Base-by-base conservation (phyloP, 1,140 invertebrate genomes). In the Sipha flava region DNA sequence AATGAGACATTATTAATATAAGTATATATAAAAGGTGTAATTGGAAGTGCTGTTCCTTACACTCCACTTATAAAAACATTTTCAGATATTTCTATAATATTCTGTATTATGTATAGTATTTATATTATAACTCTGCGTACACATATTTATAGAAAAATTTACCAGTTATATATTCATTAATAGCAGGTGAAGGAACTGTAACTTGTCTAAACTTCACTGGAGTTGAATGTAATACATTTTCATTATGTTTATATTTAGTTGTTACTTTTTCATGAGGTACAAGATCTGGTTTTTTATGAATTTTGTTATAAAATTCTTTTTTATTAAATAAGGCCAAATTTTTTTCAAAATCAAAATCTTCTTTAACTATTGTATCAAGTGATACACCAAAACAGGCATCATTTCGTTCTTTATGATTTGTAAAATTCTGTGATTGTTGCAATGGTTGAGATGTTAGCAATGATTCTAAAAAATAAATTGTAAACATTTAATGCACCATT, bases 301-400 rank as follows among this genome's bases (percentile, higher is more conserved):
- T 68, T 81, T 79, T 81, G 43, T 62, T 81, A 34, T 40, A 43
- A 73, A 86, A 84, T 68, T 87, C 88, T 83, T 88, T 85, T 87
- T 97, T 97, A 86, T 96, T 92, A 87, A 96, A 96, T 31, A 97
- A 86, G 14, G 94, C 94, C 23, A 96, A 87, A 88, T 96, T 96
- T 81, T 94, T 95, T 85, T 96, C 94, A 89, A 97, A 96, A 88
- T 96, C 95, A 88, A 96, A 97, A 82, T 95, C 93, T 84, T 93
- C 89, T 81, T 88, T 86, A 59, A 87, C 88, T 66, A 88, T 87
- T 82, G 89, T 88, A 82, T 90, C 88, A 29, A 90, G 87, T 6
- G 88, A 87, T 47, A 87, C 88, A 81, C 88, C 90, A 84, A 91
- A 91, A 80, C 89, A 88, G 49, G 90, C 87, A 82, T 90, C 89